These are phyloP conservation scores for Danaus plexippus DNA, from an alignment of 1,140 invertebrate species.

Conservation along the genomic window DNA sequence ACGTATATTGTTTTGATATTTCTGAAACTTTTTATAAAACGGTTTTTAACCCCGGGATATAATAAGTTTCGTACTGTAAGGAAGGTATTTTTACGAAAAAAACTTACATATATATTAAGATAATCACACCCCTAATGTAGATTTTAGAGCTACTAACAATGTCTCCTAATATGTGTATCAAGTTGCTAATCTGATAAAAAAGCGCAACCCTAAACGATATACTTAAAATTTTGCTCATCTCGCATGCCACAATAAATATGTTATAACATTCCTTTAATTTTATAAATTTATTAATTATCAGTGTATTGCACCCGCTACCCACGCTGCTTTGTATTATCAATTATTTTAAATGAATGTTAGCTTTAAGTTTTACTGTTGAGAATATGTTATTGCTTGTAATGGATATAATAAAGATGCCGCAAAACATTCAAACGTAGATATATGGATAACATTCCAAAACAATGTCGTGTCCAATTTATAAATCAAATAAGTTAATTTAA, in stretches of 20 bases:
- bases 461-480: conserved; percentile 33
- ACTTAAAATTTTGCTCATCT: conserved; percentile 1
- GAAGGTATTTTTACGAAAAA: conserved; percentile 15
- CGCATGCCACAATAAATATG: too few relatives aligned
- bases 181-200: conserved; percentile 3
- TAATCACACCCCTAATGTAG: conserved; percentile 8
- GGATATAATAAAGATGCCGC: conserved; percentile 37
- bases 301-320: too few relatives aligned
- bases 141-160: conserved; percentile 46
- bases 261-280: too few relatives aligned
- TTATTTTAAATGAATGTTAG: too few relatives aligned
- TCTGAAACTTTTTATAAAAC: conserved; percentile 32
- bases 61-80: conserved; percentile 27
- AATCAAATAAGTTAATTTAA: conserved; percentile 43
- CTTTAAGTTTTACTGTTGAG: too few relatives aligned
- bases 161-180: conserved; percentile 41
- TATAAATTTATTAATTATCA: too few relatives aligned
- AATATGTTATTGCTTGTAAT: too few relatives aligned
- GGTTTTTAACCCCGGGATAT: conserved; percentile 21
- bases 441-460: conserved; percentile 25
- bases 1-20: conserved; percentile 3
- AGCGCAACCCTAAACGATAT: conserved; percentile 2
- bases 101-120: conserved; percentile 14
- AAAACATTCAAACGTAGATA: conserved; percentile 29
- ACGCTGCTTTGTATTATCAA: too few relatives aligned